These are phyloP conservation scores for Scophthalmus maximus DNA, from an alignment of 2,113 vertebrate genomes.

Conservation along the genomic window DNA sequence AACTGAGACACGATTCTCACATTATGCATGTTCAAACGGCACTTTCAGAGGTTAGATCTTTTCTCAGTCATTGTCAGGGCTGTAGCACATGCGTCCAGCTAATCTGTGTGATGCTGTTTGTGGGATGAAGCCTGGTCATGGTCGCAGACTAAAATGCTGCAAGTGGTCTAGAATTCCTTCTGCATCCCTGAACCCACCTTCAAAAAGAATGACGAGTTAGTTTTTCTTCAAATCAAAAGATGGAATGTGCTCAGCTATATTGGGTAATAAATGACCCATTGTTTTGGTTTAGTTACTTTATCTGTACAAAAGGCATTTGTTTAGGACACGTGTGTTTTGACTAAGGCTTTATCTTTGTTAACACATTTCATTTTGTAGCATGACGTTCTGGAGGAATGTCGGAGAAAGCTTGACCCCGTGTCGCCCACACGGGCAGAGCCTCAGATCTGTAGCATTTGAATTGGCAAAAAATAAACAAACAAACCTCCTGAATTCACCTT, in stretches of 20 bases:
- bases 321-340: background rate
- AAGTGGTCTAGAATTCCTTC: background rate
- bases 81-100: conserved; percentile 17
- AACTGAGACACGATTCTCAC: conserved; percentile 20
- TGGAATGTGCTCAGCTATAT: no score
- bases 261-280: no score
- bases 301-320: no score
- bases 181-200: background rate
- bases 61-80: conserved; percentile 45
- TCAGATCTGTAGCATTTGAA: no score
- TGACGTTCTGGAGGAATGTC: no score
- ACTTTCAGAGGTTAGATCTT: conserved; percentile 17
- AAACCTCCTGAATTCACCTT: background rate
- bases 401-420: no score
- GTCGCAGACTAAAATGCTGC: background rate
- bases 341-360: background rate
- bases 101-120: background rate
- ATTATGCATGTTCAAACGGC: conserved; percentile 56
- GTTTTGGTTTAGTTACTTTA: background rate
- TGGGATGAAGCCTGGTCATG: background rate
- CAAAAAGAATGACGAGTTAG: no score
- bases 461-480: no score
- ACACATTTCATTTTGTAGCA: no score
- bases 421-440: no score
- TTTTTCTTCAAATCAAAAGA: no score